Evolutionary conservation across 2,113 vertebrate species (phyloP), one percentile per base, ranked within the genome.

Genomic region (Dipodomys stephensi): DNA sequence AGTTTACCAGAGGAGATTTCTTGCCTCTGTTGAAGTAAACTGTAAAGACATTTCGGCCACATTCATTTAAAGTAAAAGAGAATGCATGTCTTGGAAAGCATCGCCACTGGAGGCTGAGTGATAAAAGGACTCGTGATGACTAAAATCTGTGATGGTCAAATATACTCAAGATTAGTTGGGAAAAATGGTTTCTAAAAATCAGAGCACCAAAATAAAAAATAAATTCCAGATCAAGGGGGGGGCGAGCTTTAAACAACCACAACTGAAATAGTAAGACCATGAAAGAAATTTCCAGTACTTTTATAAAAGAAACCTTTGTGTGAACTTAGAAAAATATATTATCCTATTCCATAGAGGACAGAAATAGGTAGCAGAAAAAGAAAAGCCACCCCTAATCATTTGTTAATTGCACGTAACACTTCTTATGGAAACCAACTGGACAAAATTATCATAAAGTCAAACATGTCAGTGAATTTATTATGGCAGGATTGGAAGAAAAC

Each of bases 131-230:
- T 73, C 3, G 44, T 1, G 82, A 64, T 13, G 82, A 60, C 23
- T 83, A 28, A 91, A 84, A 83, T 62, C 72, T 68, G 0, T 67
- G 67, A 76, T 22, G 74, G 20, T 53, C 44, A 12, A 13, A 83
- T 76, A 27, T 67, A 18, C 6, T 91, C 19, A 80, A 35, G 62
- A 67, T 84, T 76, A 77, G 32, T 9, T 82, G 57, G 60, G 46
- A 73, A 78, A 94, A 88, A 53, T 32, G 9, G 91, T 92, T 90
- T 81, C 44, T 93, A 10, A 81, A 95, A 92, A 44, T 49, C 18
- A 88, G 32, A 23, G 19, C 25, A 49, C 16, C 60, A 44, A 88
- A 76, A 91, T 64, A 87, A 83, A 71, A 2, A 28, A 44, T 27
- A 62, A 90, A 57, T 78, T 46, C 25, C 49, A 90, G 94, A 93